Evolutionary conservation across 2,888 invertebrate species (phyloP).

Genomic region (Ennomos quercinarius): DNA sequence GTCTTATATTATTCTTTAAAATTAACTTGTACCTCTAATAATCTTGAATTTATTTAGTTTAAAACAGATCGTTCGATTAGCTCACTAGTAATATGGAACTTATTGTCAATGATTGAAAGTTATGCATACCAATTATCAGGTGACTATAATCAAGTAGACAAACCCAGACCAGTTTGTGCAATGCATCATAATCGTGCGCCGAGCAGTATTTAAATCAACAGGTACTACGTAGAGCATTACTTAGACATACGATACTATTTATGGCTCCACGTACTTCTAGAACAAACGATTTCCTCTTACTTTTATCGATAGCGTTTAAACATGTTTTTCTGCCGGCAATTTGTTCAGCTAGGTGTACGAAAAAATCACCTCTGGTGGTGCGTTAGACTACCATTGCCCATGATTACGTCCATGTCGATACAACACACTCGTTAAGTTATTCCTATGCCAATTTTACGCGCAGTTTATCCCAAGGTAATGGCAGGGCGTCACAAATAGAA

Average conservation of each 20-base stretch:
- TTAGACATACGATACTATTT: conserved; percentile 1
- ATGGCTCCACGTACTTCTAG: conserved; percentile 4
- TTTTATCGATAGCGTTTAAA: conserved; percentile 32
- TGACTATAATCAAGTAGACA: neutral
- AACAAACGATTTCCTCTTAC: conserved; percentile 6
- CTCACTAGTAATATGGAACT: no score
- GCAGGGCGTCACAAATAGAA: conserved; percentile 65
- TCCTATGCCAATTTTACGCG: conserved; percentile 68
- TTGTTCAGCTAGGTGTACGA: conserved; percentile 39
- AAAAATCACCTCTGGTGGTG: conserved; percentile 13
- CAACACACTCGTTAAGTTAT: conserved; percentile 64
- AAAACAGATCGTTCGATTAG: no score
- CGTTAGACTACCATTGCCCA: conserved; percentile 15
- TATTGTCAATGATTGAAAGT: no score
- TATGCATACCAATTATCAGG: no score
- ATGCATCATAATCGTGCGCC: conserved; percentile 34
- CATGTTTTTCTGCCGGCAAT: conserved; percentile 42
- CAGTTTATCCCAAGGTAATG: conserved; percentile 71
- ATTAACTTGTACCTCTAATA: no score
- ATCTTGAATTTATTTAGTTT: no score
- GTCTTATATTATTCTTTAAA: no score
- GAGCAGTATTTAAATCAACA: conserved; percentile 37
- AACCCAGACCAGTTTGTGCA: conserved; percentile 11
- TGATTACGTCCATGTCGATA: conserved; percentile 55
- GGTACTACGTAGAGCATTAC: conserved; percentile 26